Conservation (phyloP, 2,888 invertebrate species). For the Lithophane ornitopus region DNA sequence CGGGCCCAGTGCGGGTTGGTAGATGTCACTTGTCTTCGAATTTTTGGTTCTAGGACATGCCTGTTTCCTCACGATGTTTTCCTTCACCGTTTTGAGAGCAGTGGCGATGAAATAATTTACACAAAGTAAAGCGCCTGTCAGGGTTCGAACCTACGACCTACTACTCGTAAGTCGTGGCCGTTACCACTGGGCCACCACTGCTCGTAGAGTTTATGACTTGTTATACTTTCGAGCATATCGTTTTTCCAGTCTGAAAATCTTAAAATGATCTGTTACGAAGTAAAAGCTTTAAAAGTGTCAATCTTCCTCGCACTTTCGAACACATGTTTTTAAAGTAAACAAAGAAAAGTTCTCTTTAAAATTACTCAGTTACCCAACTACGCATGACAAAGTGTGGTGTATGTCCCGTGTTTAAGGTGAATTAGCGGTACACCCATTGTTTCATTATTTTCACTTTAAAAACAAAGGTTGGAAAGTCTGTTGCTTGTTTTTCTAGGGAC, state of each 20-base stretch:
- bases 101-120: too few relatives aligned
- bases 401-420: conserved; percentile 23
- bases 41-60: too few relatives aligned
- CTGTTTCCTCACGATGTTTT: too few relatives aligned
- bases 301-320: not conserved
- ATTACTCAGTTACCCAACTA: conserved; percentile 33
- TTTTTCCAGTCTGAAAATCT: not conserved
- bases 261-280: not conserved
- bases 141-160: too few relatives aligned
- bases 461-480: conserved; percentile 32
- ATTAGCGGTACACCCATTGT: conserved; percentile 43
- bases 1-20: too few relatives aligned
- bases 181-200: too few relatives aligned
- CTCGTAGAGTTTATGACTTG: not conserved
- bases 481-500: not conserved
- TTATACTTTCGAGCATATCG: too few relatives aligned
- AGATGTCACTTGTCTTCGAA: too few relatives aligned
- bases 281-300: not conserved
- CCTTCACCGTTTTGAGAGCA: too few relatives aligned
- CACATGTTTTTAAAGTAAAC: conserved; percentile 23
- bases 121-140: too few relatives aligned
- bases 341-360: conserved; percentile 21
- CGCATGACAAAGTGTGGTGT: conserved; percentile 44
- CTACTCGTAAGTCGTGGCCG: too few relatives aligned
- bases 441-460: conserved; percentile 40